A percentile compares a stretch with the other conserved stretches of the same genome.
phyloP scores from a whole-genome alignment of 2,888 invertebrate genomes.

The Xiphydria camelus region DNA sequence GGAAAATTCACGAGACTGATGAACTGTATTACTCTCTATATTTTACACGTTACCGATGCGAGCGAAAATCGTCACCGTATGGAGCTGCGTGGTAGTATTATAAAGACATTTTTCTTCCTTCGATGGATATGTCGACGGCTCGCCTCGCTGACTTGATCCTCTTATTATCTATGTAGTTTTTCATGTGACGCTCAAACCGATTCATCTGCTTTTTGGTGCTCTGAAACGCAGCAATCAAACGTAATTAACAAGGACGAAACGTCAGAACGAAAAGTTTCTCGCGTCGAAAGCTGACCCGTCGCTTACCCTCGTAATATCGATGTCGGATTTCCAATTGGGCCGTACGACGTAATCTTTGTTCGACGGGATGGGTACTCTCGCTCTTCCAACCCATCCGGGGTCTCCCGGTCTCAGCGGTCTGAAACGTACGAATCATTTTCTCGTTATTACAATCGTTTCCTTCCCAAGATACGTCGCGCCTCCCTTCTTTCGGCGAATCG shows the following conservation, averaged over 20 bases:
- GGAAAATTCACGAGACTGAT: no score
- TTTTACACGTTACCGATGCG: no score
- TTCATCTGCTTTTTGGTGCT: constrained; percentile 81
- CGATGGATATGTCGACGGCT: constrained; percentile 94
- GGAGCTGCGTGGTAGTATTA: no score
- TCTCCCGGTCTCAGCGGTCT: constrained; percentile 88
- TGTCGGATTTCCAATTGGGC: constrained; percentile 88
- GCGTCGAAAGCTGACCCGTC: neutral
- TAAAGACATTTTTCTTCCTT: constrained; percentile 94
- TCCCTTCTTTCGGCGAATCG: constrained; percentile 1
- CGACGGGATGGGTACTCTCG: constrained; percentile 92
- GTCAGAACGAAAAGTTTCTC: no score
- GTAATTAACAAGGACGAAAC: no score
- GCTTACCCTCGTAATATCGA: constrained; percentile 72
- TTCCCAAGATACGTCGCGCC: no score
- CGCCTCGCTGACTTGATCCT: constrained; percentile 76
- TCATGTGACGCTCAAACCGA: constrained; percentile 90
- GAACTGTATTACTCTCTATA: no score
- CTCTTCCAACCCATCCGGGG: constrained; percentile 92
- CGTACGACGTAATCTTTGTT: constrained; percentile 96
- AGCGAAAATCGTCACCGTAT: no score
- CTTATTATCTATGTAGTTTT: constrained; percentile 86
- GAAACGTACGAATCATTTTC: constrained; percentile 19
- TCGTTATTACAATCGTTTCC: neutral
- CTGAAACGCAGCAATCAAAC: constrained; percentile 58